Conservation (phyloP, 2,888 invertebrate species). For the Melinopterus prodromus region DNA sequence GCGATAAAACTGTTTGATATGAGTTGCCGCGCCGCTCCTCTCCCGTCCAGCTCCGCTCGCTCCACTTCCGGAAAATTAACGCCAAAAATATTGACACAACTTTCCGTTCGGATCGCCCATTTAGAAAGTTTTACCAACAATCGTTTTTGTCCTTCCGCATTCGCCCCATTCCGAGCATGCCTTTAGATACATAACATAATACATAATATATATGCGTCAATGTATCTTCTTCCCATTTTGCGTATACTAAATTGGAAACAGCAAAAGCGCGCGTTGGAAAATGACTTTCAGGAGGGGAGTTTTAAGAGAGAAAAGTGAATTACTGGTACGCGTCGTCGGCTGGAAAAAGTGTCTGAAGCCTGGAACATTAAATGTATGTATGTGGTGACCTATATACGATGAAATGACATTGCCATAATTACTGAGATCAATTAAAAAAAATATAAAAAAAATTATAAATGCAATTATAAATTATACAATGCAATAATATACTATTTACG, state of each 20-base stretch:
- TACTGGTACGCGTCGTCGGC: background rate
- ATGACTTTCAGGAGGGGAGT: background rate
- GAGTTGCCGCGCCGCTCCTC: background rate
- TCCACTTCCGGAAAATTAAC: background rate
- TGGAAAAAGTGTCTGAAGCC: background rate
- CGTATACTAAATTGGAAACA: background rate
- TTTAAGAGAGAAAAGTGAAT: background rate
- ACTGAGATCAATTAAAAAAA: no score
- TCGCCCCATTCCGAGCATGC: background rate
- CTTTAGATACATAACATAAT: background rate
- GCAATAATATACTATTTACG: no score
- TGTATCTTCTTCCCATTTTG: slow-evolving; percentile 4
- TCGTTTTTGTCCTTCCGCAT: background rate
- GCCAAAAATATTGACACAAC: background rate
- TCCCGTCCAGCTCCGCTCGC: background rate
- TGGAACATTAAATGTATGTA: background rate
- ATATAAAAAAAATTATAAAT: no score
- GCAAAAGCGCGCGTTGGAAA: background rate
- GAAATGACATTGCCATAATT: no score
- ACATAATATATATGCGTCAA: slow-evolving; percentile 4
- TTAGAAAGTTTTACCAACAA: background rate
- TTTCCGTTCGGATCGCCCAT: background rate
- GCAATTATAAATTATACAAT: no score
- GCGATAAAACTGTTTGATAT: background rate
- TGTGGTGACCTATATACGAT: background rate